Evolutionary conservation across 2,888 invertebrate species (phyloP).

Genomic region (Pomacea canaliculata): DNA sequence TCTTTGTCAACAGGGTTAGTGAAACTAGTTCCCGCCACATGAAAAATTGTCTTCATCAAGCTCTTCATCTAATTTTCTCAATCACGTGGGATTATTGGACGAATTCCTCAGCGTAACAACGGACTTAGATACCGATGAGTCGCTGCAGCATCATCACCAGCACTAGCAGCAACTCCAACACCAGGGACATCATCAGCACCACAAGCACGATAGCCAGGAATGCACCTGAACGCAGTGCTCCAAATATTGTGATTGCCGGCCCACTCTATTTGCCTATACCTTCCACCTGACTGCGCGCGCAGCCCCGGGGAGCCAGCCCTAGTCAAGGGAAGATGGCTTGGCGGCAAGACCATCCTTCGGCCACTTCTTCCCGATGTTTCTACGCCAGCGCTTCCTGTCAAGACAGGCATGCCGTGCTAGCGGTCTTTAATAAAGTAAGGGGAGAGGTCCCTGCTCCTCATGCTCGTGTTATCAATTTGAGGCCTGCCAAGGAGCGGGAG

Average conservation of each 20-base stretch:
- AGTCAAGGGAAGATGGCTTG: neutral
- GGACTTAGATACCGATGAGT: no score
- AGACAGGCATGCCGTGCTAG: conserved; percentile 19
- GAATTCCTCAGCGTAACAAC: no score
- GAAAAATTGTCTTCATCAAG: no score
- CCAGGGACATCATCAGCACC: no score
- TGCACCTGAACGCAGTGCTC: neutral
- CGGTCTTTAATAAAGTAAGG: conserved; percentile 27
- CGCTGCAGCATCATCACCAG: no score
- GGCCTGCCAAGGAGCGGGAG: conserved; percentile 4
- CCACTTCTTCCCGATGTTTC: conserved; percentile 21
- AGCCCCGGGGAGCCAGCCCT: neutral
- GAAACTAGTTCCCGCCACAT: no score
- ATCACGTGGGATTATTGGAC: no score
- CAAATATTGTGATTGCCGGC: conserved; percentile 21
- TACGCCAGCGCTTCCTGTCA: conserved; percentile 6
- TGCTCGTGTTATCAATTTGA: conserved; percentile 8
- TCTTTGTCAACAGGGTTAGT: no score
- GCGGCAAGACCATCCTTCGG: conserved; percentile 16
- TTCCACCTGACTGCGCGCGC: conserved; percentile 9
- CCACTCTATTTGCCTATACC: conserved; percentile 13
- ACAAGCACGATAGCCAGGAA: neutral
- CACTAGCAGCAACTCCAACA: no score
- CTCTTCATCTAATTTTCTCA: no score
- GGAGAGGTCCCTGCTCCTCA: neutral